These are phyloP conservation scores for Hipparchia semele DNA, from an alignment of 2,888 invertebrate species.

Conservation along the genomic window DNA sequence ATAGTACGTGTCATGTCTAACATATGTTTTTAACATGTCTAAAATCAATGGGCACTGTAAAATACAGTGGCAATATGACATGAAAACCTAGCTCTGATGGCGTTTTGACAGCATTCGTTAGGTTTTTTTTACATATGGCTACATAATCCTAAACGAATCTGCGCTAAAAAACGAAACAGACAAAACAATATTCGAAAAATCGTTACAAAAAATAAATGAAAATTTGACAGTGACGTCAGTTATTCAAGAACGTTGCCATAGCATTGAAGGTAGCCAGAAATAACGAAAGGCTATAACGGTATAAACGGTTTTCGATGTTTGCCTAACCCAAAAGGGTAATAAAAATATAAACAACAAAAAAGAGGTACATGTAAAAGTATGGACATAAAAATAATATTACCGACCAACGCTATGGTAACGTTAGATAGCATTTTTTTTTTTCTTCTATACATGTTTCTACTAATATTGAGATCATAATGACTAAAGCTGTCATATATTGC, in stretches of 20 bases:
- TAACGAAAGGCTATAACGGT: not conserved
- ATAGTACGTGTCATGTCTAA: not conserved
- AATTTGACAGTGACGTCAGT: slow-evolving; percentile 21
- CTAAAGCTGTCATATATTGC: slow-evolving; percentile 57
- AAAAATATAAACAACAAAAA: slow-evolving; percentile 3
- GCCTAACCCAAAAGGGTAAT: not conserved
- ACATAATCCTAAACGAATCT: slow-evolving; percentile 15
- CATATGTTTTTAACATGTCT: not conserved
- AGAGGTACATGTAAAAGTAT: slow-evolving; percentile 22
- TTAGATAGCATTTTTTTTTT: slow-evolving; percentile 1
- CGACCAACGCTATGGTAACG: slow-evolving; percentile 18
- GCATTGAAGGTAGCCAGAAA: slow-evolving; percentile 9
- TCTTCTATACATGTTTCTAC: slow-evolving; percentile 31
- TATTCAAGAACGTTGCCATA: slow-evolving; percentile 23
- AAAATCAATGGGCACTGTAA: slow-evolving; percentile 36
- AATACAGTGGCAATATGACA: slow-evolving; percentile 61
- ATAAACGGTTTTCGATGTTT: not conserved
- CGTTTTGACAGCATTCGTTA: slow-evolving; percentile 19
- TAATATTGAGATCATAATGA: slow-evolving; percentile 51
- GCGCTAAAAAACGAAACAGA: slow-evolving; percentile 12
- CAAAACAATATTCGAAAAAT: slow-evolving; percentile 21
- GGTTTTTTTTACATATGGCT: slow-evolving; percentile 29
- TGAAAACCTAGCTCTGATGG: slow-evolving; percentile 36
- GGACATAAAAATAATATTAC: slow-evolving; percentile 20
- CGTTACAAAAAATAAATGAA: slow-evolving; percentile 20